Evolutionary conservation across 2,888 invertebrate species (phyloP), one percentile per base, ranked within the genome.

Genomic region (Strigamia maritima): DNA sequence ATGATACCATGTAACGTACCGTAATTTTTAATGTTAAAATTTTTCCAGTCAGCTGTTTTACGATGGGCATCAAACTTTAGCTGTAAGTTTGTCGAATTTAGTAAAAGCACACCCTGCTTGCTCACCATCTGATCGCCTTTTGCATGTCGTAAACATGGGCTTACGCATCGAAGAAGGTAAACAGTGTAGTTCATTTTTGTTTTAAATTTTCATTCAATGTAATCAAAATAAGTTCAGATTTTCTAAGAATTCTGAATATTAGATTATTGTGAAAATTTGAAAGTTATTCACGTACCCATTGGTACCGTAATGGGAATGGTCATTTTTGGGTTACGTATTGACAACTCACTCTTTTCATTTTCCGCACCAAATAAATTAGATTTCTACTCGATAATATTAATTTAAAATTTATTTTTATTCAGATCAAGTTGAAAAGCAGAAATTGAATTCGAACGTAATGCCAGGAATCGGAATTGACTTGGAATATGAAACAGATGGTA

Each of bases 51-150:
- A 99, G 86, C 88, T 99, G 78, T 95, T 94, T 86, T 98, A 99
- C 85, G 99, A 99, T 90, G 98, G 98, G 0, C 93, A 96, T 86
- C 95, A 97, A 85, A 91, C 92, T n/a, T 89, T 98, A 77, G 98
- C 97, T 0, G 91, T 94, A 0, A 92, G 91, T 77, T 86, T 99
- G 80, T 92, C 95, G 0, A 90, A 92, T 78, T 89, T 93, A 40
- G 93, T 95, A 0, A 94, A 96, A 84, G 94, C 96, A 0, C 95
- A 97, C 83, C 95, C 96, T 38, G 93, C 95, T 0, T 97, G 97
- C 85, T 95, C 98, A 0, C 99, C 97, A 0, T 98, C 98, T 49
- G 98, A 99, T 86, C 90, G 95, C 81, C 88, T 98, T 0, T 88
- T 95, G 19, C 93, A 97, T 84, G 87, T 98, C 0, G 92, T 95